Evolutionary conservation across 2,113 vertebrate genomes (phyloP).

Genomic region (Oncorhynchus keta): DNA sequence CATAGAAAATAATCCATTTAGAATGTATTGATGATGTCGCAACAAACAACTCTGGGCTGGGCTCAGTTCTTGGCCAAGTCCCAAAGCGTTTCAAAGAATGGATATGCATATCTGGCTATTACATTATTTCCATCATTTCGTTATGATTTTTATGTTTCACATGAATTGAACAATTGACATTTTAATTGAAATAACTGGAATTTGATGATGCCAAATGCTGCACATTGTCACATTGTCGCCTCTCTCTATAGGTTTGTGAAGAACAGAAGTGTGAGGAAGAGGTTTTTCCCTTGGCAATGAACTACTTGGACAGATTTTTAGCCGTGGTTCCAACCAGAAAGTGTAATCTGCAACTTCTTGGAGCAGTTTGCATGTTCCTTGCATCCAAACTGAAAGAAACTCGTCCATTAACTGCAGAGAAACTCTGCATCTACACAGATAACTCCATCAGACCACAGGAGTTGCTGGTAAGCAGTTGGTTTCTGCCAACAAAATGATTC

Average conservation of each 20-base stretch:
- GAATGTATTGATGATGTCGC: conserved; percentile 61
- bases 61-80: conserved; percentile 62
- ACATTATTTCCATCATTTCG: conserved; percentile 46
- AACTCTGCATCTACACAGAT: conserved; percentile 96
- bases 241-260: conserved; percentile 86
- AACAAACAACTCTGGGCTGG: conserved; percentile 57
- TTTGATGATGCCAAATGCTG: conserved; percentile 37
- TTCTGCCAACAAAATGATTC: conserved; percentile 7
- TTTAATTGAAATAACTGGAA: conserved; percentile 2
- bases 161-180: neutral
- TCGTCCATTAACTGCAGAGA: conserved; percentile 93
- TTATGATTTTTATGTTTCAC: conserved; percentile 39
- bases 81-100: conserved; percentile 68
- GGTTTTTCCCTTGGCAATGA: conserved; percentile 96
- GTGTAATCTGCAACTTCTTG: conserved; percentile 92
- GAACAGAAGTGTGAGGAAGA: conserved; percentile 98
- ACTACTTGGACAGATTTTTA: conserved; percentile 97
- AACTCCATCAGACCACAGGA: conserved; percentile 94
- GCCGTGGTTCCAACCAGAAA: conserved; percentile 91
- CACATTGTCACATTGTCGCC: conserved; percentile 26
- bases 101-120: conserved; percentile 45
- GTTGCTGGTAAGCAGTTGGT: conserved; percentile 87
- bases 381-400: conserved; percentile 97
- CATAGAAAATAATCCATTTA: conserved; percentile 54
- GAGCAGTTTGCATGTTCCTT: conserved; percentile 96